Evolutionary conservation across 30 jellyfish, hydroid and myxozoan genomes (phyloP), one percentile per base, ranked within the genome.

Genomic region (Chironex yamaguchii): DNA sequence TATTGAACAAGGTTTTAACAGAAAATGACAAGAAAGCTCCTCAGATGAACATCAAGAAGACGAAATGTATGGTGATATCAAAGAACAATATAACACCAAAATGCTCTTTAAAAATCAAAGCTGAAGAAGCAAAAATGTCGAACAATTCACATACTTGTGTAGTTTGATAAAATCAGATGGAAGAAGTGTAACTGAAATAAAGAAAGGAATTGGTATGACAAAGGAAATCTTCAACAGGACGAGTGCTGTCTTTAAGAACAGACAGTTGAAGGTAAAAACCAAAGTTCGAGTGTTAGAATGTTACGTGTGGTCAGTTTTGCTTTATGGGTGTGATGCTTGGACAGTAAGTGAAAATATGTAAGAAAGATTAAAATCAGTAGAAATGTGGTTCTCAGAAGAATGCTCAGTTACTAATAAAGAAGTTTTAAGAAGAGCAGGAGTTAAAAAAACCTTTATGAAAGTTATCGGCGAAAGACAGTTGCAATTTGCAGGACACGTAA

Each of bases 311-410:
- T 9, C 32, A 26, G 25, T 22, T 9, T 32, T 67, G 64, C 81
- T 67, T 32, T 67, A 67, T 67, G 81, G 81, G 1, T 67, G 81
- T 67, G 81, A 67, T 31, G 36, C 67, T 32, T 67, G 81, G 81
- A 67, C 71, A 67, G 36, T 30, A 1, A 67, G 67, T 32, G 36
- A 67, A 67, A n/a, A 17, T 20, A 67, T 67, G 81, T 3, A 67
- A 30, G 36, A 26, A n/a, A 27, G n/a, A 30, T 67, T 67, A 67
- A 64, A 4, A 6, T 33, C 81, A 22, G 14, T 32, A 30, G 72
- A 67, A 32, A 27, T 67, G 81, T 67, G 81, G 81, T 30, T 27
- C 81, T 32, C 14, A n/a, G n/a, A n/a, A n/a, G n/a, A n/a, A n/a
- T n/a, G n/a, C n/a, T n/a, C 64, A 67, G 54, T 67, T 67, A 33